These are phyloP conservation scores for Zaprionus lachaisei DNA, from an alignment of 1,140 invertebrate genomes.

Conservation along the genomic window DNA sequence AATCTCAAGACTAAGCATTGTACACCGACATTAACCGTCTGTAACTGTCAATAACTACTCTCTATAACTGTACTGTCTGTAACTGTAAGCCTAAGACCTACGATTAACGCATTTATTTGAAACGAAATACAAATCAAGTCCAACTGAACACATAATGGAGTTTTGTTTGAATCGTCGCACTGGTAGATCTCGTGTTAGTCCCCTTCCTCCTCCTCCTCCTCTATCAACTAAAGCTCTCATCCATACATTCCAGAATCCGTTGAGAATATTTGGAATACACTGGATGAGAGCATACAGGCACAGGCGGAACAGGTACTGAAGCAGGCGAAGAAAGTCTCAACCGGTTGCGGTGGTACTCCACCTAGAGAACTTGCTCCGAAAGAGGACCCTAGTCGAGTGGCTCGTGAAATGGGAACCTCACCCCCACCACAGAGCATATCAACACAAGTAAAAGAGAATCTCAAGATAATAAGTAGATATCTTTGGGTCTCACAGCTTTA, in stretches of 20 bases:
- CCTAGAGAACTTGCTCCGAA: conserved; percentile 79
- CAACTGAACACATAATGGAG: conserved; percentile 44
- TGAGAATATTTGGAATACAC: conserved; percentile 82
- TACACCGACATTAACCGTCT: conserved; percentile 45
- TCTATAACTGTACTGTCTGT: conserved; percentile 5
- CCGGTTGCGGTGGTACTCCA: conserved; percentile 86
- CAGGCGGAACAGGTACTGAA: conserved; percentile 72
- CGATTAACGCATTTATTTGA: conserved; percentile 72
- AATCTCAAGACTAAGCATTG: conserved; percentile 47
- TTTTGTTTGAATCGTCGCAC: conserved; percentile 55
- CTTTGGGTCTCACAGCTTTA: background rate
- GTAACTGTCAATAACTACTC: conserved; percentile 38
- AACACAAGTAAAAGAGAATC: conserved; percentile 88
- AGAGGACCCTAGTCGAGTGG: background rate
- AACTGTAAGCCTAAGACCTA: conserved; percentile 30
- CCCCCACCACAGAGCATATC: conserved; percentile 94
- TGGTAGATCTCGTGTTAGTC: conserved; percentile 4
- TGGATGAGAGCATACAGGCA: conserved; percentile 82
- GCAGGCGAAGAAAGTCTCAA: conserved; percentile 83
- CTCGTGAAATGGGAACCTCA: conserved; percentile 89
- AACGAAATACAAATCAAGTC: conserved; percentile 50
- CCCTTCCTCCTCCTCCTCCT: background rate
- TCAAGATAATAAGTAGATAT: background rate
- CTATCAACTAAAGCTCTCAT: conserved; percentile 61
- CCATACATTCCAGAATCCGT: conserved; percentile 75